phyloP scores from a whole-genome alignment of 2,797 vertebrate species.

The Clarias platycephalus region DNA sequence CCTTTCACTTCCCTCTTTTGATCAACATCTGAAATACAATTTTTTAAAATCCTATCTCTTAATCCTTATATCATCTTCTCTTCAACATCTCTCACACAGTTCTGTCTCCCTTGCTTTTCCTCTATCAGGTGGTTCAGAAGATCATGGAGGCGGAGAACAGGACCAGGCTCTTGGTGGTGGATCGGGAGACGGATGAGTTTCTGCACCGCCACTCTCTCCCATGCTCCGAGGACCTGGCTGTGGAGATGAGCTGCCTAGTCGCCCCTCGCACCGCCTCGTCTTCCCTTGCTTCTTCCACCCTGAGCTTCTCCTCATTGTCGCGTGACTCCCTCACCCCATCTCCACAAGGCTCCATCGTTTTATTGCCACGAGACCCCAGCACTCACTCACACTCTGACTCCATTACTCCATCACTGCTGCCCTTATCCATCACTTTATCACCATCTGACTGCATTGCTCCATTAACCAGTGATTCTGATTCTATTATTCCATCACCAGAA shows the following conservation, averaged over 20 bases:
- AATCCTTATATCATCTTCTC: not conserved
- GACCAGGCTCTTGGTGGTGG: slow-evolving; percentile 87
- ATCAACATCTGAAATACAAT: too few species aligned
- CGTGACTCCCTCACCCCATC: slow-evolving; percentile 39
- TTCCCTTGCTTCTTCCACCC: slow-evolving; percentile 56
- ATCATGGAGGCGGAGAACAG: slow-evolving; percentile 84
- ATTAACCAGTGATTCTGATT: not conserved
- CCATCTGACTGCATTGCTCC: not conserved
- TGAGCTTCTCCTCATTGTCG: slow-evolving; percentile 62
- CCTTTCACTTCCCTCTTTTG: not conserved
- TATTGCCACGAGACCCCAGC: not conserved
- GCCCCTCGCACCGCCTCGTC: slow-evolving; percentile 67
- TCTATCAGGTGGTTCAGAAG: slow-evolving; percentile 85
- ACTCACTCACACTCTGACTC: not conserved
- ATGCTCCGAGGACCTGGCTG: slow-evolving; percentile 81
- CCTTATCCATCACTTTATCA: slow-evolving; percentile 18
- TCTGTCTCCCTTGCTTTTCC: not conserved
- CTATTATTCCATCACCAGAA: not conserved
- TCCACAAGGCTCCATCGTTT: not conserved
- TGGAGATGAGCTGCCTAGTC: slow-evolving; percentile 72
- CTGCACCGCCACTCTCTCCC: slow-evolving; percentile 76
- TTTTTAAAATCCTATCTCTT: not conserved
- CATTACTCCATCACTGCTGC: not conserved
- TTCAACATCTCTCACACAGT: not conserved
- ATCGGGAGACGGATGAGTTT: slow-evolving; percentile 85